Evolutionary conservation across 2,113 vertebrate genomes (phyloP).

Genomic region (Trinectes maculatus): DNA sequence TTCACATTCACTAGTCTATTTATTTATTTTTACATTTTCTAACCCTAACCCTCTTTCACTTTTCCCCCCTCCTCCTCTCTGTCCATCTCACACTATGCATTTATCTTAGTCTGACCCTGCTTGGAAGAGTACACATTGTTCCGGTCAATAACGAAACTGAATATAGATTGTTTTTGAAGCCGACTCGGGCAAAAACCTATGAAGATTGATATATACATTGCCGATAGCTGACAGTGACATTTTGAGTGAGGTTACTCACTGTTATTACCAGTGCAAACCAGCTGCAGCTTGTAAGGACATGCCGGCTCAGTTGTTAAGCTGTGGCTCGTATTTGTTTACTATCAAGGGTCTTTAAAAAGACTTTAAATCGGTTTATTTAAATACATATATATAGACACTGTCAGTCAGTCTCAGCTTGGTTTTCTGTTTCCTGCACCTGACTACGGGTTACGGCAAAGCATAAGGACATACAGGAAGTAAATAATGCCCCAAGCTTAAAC

Average conservation of each 20-base stretch:
- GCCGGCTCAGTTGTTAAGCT: constrained; percentile 25
- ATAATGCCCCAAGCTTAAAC: too few species aligned
- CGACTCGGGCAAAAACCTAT: constrained; percentile 27
- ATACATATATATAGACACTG: too few species aligned
- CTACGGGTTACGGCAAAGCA: neutral
- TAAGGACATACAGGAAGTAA: constrained; percentile 24
- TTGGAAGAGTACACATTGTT: constrained; percentile 39
- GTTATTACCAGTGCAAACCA: constrained; percentile 27
- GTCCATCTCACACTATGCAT: constrained; percentile 32
- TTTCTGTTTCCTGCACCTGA: constrained; percentile 24
- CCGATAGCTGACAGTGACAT: constrained; percentile 52
- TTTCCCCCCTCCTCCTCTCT: neutral
- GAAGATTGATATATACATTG: constrained; percentile 69
- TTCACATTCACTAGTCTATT: too few species aligned
- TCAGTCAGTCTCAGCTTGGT: constrained; percentile 36
- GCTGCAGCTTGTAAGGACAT: constrained; percentile 28
- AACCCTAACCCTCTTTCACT: neutral
- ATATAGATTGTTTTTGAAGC: constrained; percentile 62
- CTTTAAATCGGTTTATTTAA: constrained; percentile 39
- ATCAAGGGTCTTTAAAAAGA: constrained; percentile 14
- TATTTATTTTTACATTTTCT: constrained; percentile 2
- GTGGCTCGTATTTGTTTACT: constrained; percentile 28
- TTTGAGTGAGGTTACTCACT: constrained; percentile 59
- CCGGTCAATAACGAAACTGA: constrained; percentile 66
- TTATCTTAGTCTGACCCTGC: constrained; percentile 62